Evolutionary conservation across 2,797 vertebrate genomes (phyloP).

Genomic region (Labroides dimidiatus): DNA sequence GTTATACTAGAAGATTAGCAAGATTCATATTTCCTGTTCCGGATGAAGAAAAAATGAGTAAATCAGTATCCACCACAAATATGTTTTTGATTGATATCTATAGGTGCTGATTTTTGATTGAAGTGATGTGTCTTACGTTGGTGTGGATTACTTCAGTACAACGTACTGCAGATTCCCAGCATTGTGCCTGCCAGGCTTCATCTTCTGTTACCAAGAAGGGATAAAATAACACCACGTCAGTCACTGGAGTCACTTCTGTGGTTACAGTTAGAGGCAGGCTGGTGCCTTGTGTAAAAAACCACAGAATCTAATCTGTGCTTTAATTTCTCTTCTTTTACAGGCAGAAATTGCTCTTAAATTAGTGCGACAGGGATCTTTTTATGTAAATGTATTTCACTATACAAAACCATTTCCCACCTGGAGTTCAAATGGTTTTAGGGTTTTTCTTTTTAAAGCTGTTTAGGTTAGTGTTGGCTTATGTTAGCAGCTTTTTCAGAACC

Average conservation of each 20-base stretch:
- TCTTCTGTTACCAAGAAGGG: background rate
- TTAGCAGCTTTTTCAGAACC: conserved; percentile 2
- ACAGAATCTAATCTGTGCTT: background rate
- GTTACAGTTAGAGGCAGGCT: background rate
- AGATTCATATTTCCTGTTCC: background rate
- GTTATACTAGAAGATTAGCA: background rate
- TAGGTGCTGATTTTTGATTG: background rate
- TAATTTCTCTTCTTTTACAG: conserved; percentile 1
- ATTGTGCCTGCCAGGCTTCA: background rate
- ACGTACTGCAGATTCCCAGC: background rate
- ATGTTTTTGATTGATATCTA: background rate
- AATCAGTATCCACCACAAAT: background rate
- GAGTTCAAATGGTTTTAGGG: too few relatives aligned
- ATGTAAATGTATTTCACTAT: too few relatives aligned
- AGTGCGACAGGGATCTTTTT: background rate
- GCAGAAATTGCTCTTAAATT: background rate
- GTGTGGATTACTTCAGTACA: background rate
- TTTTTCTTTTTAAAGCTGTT: background rate
- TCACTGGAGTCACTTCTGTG: conserved; percentile 13
- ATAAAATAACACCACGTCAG: conserved; percentile 14
- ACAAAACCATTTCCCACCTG: background rate
- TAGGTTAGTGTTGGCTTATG: background rate
- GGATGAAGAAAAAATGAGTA: background rate
- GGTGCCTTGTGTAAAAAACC: background rate
- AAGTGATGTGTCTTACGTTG: background rate